A percentile compares a stretch with the other conserved stretches of the same genome.
phyloP scores from a whole-genome alignment of 2,888 invertebrate species.

The Pyrochroa serraticornis region DNA sequence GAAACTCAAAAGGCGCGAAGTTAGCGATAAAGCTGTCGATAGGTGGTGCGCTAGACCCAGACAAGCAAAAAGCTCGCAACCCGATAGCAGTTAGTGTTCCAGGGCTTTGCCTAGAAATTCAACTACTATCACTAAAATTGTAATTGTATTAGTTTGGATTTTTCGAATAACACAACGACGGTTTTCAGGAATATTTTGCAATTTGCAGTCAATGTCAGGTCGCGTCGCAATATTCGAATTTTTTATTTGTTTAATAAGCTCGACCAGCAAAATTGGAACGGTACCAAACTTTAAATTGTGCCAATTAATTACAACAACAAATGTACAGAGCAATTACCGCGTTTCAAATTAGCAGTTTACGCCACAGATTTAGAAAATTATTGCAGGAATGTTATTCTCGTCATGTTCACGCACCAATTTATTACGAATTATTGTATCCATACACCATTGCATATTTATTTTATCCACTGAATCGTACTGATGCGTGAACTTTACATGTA shows the following conservation, averaged over 20 bases:
- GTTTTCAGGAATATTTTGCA: too few species aligned
- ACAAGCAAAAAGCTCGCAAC: conserved; percentile 5
- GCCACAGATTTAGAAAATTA: conserved; percentile 27
- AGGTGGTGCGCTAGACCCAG: conserved; percentile 12
- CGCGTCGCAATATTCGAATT: too few species aligned
- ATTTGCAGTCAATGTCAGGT: too few species aligned
- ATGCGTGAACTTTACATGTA: conserved; percentile 21
- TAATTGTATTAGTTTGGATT: too few species aligned
- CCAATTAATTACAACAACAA: conserved; percentile 25
- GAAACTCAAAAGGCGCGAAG: conserved; percentile 14
- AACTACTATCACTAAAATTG: too few species aligned
- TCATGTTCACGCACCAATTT: conserved; percentile 26
- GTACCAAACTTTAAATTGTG: conserved; percentile 15
- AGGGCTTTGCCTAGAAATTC: too few species aligned
- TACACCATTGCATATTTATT: conserved; percentile 20
- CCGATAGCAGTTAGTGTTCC: conserved; percentile 1
- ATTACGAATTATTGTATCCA: conserved; percentile 28
- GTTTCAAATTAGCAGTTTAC: conserved; percentile 26
- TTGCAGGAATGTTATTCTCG: conserved; percentile 25
- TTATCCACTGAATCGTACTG: conserved; percentile 23
- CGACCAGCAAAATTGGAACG: not conserved
- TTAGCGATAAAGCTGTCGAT: conserved; percentile 15
- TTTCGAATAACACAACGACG: too few species aligned
- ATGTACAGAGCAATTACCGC: conserved; percentile 14
- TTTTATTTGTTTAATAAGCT: too few species aligned